Conservation (phyloP, 2,113 vertebrate genomes). For the Anguilla japonica region DNA sequence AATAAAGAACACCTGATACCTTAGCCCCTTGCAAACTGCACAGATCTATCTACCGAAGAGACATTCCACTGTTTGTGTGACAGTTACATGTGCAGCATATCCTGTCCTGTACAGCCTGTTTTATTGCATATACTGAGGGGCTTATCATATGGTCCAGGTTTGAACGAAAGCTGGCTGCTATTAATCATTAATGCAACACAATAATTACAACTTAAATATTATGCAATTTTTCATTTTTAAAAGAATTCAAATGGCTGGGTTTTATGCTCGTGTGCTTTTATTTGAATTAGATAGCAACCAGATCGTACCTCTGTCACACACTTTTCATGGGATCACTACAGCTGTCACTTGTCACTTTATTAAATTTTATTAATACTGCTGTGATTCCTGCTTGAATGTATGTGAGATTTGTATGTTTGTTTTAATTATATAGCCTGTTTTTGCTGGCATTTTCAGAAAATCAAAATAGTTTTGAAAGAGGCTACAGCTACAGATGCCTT, state of each 20-base stretch:
- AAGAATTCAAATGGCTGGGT: no score
- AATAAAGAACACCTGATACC: not conserved
- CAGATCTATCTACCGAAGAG: not conserved
- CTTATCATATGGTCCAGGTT: not conserved
- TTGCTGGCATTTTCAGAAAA: not conserved
- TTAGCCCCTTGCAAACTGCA: not conserved
- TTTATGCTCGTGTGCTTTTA: no score
- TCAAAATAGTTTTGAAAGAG: not conserved
- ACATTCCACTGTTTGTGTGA: not conserved
- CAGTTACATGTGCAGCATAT: not conserved
- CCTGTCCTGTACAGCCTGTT: not conserved
- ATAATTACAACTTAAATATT: not conserved
- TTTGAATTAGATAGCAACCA: no score
- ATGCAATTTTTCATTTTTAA: no score
- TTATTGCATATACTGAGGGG: not conserved
- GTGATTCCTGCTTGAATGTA: no score
- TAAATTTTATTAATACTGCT: no score
- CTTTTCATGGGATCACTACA: no score
- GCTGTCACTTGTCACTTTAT: no score
- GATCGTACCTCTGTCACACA: no score
- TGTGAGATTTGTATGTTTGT: no score
- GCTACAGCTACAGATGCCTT: not conserved
- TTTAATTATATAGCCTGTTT: no score
- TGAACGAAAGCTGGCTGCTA: not conserved
- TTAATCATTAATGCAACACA: not conserved